Conservation (phyloP, 1,140 invertebrate species). For the Subanguina moxae region DNA sequence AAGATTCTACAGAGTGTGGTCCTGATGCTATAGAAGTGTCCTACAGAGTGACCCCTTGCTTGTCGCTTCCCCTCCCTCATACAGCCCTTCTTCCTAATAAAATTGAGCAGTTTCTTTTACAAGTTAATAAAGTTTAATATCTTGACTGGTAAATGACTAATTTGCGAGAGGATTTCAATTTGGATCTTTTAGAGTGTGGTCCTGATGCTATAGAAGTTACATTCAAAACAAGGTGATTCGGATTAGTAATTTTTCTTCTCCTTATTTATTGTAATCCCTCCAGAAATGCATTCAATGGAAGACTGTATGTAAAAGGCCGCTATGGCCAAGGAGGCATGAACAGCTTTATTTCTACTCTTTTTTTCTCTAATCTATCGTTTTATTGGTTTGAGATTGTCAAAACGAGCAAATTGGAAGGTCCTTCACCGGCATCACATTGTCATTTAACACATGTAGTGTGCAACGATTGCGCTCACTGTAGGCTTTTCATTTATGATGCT, state of each 20-base stretch:
- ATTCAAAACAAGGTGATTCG: slow-evolving; percentile 45
- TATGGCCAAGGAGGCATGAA: slow-evolving; percentile 28
- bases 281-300: slow-evolving; percentile 51
- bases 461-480: slow-evolving; percentile 47
- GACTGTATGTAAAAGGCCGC: slow-evolving; percentile 53
- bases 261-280: background rate
- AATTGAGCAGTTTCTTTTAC: too few relatives aligned
- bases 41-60: too few relatives aligned
- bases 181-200: slow-evolving; percentile 25
- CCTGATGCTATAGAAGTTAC: slow-evolving; percentile 52
- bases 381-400: slow-evolving; percentile 37
- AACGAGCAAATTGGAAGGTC: slow-evolving; percentile 53
- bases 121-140: too few relatives aligned
- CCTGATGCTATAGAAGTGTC: slow-evolving; percentile 50
- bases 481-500: slow-evolving; percentile 10
- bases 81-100: too few relatives aligned
- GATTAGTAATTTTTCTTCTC: slow-evolving; percentile 11
- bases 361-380: too few relatives aligned
- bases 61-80: too few relatives aligned
- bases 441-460: slow-evolving; percentile 50
- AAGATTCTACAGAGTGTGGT: slow-evolving; percentile 25
- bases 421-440: slow-evolving; percentile 50
- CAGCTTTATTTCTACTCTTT: too few relatives aligned
- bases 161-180: too few relatives aligned
- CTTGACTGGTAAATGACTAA: too few relatives aligned